Conservation (phyloP, 2,888 invertebrate species). For the Yponomeuta cagnagella region DNA sequence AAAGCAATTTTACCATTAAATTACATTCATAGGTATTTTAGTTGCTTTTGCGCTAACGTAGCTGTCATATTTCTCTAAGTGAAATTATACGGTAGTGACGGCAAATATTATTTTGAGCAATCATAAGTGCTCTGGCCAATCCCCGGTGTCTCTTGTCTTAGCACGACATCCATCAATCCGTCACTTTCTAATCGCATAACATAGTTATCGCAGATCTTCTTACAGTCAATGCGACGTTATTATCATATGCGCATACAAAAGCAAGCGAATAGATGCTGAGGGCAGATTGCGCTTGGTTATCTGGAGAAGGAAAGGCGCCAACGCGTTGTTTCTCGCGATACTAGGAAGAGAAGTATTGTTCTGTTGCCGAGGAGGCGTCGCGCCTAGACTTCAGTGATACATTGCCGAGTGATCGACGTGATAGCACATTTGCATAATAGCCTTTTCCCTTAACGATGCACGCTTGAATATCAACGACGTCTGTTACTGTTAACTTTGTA, state of each 20-base stretch:
- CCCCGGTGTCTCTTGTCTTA: neutral
- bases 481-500: slow-evolving; percentile 7
- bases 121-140: neutral
- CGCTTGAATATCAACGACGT: slow-evolving; percentile 13
- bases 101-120: neutral
- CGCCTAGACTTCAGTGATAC: slow-evolving; percentile 17
- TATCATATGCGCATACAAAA: slow-evolving; percentile 46
- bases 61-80: neutral
- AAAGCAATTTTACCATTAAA: slow-evolving; percentile 3
- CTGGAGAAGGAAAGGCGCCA: slow-evolving; percentile 36
- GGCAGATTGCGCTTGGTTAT: slow-evolving; percentile 46
- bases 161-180: slow-evolving; percentile 10
- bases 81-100: neutral
- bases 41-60: neutral
- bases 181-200: slow-evolving; percentile 12
- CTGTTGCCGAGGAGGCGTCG: slow-evolving; percentile 38
- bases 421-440: slow-evolving; percentile 15
- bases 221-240: slow-evolving; percentile 27
- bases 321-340: slow-evolving; percentile 33
- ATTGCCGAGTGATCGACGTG: slow-evolving; percentile 15
- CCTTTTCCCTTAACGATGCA: slow-evolving; percentile 12
- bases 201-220: neutral
- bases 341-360: slow-evolving; percentile 46
- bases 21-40: neutral
- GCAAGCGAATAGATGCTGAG: slow-evolving; percentile 26